These are phyloP conservation scores for Patagioenas fasciata DNA, from an alignment of 2,113 vertebrate genomes.

Conservation along the genomic window DNA sequence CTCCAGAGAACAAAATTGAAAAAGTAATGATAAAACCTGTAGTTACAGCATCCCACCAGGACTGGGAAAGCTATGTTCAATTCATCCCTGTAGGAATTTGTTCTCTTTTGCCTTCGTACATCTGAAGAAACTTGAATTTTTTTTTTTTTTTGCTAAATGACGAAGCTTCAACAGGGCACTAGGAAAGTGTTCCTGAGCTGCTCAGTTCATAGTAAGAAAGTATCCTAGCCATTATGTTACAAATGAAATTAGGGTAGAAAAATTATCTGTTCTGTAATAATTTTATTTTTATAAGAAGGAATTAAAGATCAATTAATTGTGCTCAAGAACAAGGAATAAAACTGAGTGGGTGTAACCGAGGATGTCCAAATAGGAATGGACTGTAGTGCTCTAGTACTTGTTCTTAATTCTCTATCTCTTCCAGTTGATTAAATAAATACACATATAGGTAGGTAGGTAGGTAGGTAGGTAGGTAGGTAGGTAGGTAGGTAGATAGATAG, in stretches of 20 bases:
- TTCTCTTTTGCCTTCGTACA: background rate
- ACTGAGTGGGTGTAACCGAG: background rate
- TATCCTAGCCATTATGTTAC: fast-evolving
- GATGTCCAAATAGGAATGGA: background rate
- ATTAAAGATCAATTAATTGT: background rate
- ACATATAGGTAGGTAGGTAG: too few species aligned
- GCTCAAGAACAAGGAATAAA: background rate
- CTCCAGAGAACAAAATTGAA: slow-evolving; percentile 52
- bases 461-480: too few species aligned
- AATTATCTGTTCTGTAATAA: background rate
- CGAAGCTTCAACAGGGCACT: background rate
- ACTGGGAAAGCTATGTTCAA: slow-evolving; percentile 1
- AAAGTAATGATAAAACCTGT: slow-evolving; percentile 25
- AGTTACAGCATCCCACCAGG: slow-evolving; percentile 1
- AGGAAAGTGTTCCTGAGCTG: background rate
- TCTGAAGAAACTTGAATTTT: background rate
- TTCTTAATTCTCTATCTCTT: background rate
- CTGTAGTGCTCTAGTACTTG: background rate
- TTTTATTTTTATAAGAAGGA: background rate
- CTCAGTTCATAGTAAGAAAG: background rate
- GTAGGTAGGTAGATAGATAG: fast-evolving
- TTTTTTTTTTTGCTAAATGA: background rate
- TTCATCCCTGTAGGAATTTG: slow-evolving; percentile 22
- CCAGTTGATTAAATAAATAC: background rate
- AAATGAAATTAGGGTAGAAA: background rate